Base-by-base conservation (phyloP, 1,140 invertebrate genomes). In the Acromyrmex heyeri region DNA sequence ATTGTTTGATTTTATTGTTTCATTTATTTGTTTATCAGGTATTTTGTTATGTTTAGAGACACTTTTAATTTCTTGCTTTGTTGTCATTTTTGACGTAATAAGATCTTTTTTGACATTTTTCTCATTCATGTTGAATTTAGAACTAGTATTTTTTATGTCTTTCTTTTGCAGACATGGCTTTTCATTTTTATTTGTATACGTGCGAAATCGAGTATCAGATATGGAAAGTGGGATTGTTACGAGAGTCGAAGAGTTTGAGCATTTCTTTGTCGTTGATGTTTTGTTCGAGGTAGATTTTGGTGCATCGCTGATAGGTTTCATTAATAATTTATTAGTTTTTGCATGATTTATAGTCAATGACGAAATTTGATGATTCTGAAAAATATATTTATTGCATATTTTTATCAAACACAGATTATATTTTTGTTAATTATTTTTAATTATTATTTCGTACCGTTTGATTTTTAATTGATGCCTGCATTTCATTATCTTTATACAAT, bases 401-500 rank as follows among this genome's bases (percentile, higher is more conserved):
- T 78, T 30, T 67, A 65, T 34, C 6, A 48, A 75, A 50, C 3
- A 62, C 0, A 82, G 72, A 82, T 70, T 76, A 7, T 38, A 44
- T 10, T 55, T 18, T 59, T 72, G 3, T 44, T 57, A 69, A 44
- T 27, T 18, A 57, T 78, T 64, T 21, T 27, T 1, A 1, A 24
- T 38, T 3, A 30, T 21, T 38, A n/a, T 55, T 55, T 57, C 0
- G 8, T 85, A 83, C 86, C 34, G 75, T 90, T 24, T 61, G 64
- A 1, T 85, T 59, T 34, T 64, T 75, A 1, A 67, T 44, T 34
- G 70, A 53, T 38, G 73, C 44, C 30, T 81, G 30, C n/a, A 91
- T 78, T 61, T 91, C 75, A 16, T 61, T 86, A 18, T 88, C 86
- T 59, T 90, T 91, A 0, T 94, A 87, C 0, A 93, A 34, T 27